These are phyloP conservation scores for Cyclophora punctaria DNA, from an alignment of 2,888 invertebrate genomes.

Conservation along the genomic window DNA sequence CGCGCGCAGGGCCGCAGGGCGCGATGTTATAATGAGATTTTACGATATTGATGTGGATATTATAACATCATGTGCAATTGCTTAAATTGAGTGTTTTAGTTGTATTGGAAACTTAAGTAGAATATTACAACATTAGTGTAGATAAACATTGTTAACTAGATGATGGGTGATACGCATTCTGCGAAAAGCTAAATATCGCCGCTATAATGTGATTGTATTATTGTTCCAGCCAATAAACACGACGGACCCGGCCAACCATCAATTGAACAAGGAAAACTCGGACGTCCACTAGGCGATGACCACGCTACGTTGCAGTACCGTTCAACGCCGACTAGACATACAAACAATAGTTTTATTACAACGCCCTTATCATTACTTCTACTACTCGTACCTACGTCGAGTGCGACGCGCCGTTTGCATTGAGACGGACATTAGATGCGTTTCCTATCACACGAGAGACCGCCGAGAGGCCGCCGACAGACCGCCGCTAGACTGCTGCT, in stretches of 20 bases:
- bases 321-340: conserved; percentile 39
- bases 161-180: no score
- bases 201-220: background rate
- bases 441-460: background rate
- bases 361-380: conserved; percentile 4
- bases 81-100: no score
- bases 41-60: no score
- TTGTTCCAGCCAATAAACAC: conserved; percentile 84
- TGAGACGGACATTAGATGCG: conserved; percentile 27
- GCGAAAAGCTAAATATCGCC: no score
- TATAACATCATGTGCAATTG: no score
- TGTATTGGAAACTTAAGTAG: no score
- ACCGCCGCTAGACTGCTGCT: no score
- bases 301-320: conserved; percentile 55
- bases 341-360: conserved; percentile 67
- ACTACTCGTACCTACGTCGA: conserved; percentile 41
- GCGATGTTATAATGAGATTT: no score
- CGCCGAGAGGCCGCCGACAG: no score
- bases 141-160: no score
- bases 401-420: conserved; percentile 44
- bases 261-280: conserved; percentile 84
- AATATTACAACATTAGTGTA: no score
- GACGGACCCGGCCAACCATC: conserved; percentile 88
- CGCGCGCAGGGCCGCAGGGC: no score
- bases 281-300: conserved; percentile 81